A percentile compares a stretch with the other conserved stretches of the same genome.
Evolutionary conservation across 2,888 invertebrate genomes (phyloP).

Genomic region (Torymus texanus): DNA sequence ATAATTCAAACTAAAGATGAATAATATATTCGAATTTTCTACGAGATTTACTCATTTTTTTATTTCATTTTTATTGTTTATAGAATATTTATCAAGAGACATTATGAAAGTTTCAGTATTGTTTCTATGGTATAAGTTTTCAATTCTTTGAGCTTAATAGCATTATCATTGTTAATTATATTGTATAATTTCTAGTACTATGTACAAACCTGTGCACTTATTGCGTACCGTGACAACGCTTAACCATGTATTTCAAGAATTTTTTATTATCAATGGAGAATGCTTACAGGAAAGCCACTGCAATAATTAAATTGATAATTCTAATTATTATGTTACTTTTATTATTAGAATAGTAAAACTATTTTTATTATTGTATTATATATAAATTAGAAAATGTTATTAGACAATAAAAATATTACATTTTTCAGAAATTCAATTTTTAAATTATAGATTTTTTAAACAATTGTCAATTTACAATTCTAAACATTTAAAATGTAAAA

Average conservation of each 20-base stretch:
- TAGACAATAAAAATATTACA: slow-evolving; percentile 39
- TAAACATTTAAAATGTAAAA: not conserved
- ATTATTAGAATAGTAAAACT: slow-evolving; percentile 31
- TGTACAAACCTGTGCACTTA: slow-evolving; percentile 13
- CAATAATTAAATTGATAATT: slow-evolving; percentile 47
- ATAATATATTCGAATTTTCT: too few species aligned
- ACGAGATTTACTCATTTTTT: too few species aligned
- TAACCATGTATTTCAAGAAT: slow-evolving; percentile 22
- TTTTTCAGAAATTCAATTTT: slow-evolving; percentile 30
- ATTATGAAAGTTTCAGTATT: slow-evolving; percentile 29
- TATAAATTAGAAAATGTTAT: slow-evolving; percentile 40
- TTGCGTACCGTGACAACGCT: slow-evolving; percentile 1
- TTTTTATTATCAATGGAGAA: slow-evolving; percentile 35
- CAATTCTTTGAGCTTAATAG: slow-evolving; percentile 26
- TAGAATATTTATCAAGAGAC: too few species aligned
- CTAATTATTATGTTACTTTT: slow-evolving; percentile 35
- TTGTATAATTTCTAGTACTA: slow-evolving; percentile 15
- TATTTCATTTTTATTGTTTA: too few species aligned
- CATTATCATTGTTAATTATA: slow-evolving; percentile 26
- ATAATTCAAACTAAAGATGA: too few species aligned
- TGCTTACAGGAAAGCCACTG: slow-evolving; percentile 25
- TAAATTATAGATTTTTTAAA: slow-evolving; percentile 5
- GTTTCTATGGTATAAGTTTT: slow-evolving; percentile 21
- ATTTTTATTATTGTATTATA: slow-evolving; percentile 47
- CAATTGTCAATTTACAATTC: not conserved